Evolutionary conservation across 1,140 invertebrate species (phyloP).

Genomic region (Gonatopus flavifemur): DNA sequence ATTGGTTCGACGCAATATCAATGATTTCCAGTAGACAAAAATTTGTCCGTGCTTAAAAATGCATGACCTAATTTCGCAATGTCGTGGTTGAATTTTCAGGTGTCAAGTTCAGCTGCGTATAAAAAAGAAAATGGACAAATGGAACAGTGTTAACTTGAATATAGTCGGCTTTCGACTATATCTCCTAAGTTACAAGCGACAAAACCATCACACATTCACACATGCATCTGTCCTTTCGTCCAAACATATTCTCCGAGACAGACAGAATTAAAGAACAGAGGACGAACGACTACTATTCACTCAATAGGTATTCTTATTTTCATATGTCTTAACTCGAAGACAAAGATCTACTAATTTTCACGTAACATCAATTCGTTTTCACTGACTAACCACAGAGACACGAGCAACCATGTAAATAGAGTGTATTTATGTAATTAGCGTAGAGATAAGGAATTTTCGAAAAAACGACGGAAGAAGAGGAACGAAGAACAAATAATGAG

Average conservation of each 20-base stretch:
- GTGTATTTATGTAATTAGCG: constrained; percentile 58
- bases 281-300: background rate
- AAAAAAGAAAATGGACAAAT: constrained; percentile 38
- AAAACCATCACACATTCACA: background rate
- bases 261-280: background rate
- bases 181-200: constrained; percentile 44
- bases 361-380: constrained; percentile 18
- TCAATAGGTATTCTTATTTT: constrained; percentile 10
- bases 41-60: too few relatives aligned
- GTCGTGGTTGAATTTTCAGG: constrained; percentile 51
- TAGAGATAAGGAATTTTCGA: constrained; percentile 28
- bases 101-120: constrained; percentile 79
- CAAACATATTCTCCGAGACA: constrained; percentile 7
- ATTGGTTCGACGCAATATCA: too few relatives aligned
- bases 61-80: background rate
- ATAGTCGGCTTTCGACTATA: constrained; percentile 44
- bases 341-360: constrained; percentile 8
- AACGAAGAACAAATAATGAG: too few relatives aligned
- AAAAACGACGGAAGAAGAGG: background rate
- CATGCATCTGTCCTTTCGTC: background rate
- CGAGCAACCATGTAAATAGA: constrained; percentile 46
- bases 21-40: too few relatives aligned
- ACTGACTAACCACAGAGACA: constrained; percentile 21
- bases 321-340: constrained; percentile 11
- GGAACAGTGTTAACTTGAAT: constrained; percentile 50